phyloP scores from a whole-genome alignment of 2,888 invertebrate species.

The Phyllotreta cruciferae region DNA sequence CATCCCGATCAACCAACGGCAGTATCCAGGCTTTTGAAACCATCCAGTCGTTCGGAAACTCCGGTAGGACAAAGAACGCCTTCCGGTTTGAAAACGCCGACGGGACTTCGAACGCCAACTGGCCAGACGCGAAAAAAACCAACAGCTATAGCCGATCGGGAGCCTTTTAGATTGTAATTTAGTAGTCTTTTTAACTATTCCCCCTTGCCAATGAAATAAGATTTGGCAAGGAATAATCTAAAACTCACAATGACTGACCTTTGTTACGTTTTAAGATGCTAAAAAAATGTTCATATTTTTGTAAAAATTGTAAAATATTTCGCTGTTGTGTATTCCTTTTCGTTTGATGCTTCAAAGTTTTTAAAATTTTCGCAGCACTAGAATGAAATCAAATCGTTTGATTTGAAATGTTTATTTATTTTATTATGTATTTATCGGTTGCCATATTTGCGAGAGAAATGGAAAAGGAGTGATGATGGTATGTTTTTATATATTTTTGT shows the following conservation, averaged over 20 bases:
- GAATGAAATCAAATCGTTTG: conserved; percentile 16
- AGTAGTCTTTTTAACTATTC: conserved; percentile 49
- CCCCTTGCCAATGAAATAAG: conserved; percentile 2
- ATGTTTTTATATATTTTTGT: conserved; percentile 47
- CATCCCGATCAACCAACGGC: conserved; percentile 70
- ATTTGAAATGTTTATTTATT: conserved; percentile 26
- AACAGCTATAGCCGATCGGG: conserved; percentile 61
- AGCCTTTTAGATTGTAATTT: conserved; percentile 76
- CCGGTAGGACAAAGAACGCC: conserved; percentile 55
- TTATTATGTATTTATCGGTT: conserved; percentile 25
- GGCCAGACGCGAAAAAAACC: conserved; percentile 50
- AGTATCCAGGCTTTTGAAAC: conserved; percentile 69
- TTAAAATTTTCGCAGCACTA: conserved; percentile 29
- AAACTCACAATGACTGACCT: conserved; percentile 56
- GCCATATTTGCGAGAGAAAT: conserved; percentile 26
- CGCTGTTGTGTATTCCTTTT: conserved; percentile 36
- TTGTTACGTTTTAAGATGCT: conserved; percentile 48
- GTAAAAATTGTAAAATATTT: conserved; percentile 51
- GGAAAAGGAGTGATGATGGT: conserved; percentile 27
- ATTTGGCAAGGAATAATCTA: conserved; percentile 24
- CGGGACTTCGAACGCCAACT: conserved; percentile 6
- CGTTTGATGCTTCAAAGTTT: conserved; percentile 50
- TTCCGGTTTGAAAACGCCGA: conserved; percentile 14
- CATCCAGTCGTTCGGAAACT: conserved; percentile 74
- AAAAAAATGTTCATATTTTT: conserved; percentile 59